Evolutionary conservation across 2,888 invertebrate species (phyloP), one percentile per base, ranked within the genome.

Genomic region (Conchocele bisecta): DNA sequence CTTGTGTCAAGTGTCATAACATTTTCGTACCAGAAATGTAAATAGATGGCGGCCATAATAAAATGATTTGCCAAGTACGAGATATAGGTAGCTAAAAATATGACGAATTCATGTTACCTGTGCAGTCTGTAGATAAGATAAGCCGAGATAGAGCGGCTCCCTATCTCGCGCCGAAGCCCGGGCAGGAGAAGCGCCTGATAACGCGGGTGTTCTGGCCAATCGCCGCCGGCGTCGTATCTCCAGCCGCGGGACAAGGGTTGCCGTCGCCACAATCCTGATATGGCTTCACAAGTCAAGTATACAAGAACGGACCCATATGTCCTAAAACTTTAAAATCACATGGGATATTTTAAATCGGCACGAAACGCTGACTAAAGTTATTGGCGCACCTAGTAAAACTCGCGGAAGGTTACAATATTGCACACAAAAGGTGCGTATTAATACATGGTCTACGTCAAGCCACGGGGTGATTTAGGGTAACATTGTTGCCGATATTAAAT

Each of bases 61-160:
- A 76, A 72, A 68, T n/a, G n/a, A n/a, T 51, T 28, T 48, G 7
- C 29, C 33, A 51, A 51, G 51, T 51, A 31, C 51, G 33, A 15
- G 7, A 51, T 31, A 57, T 65, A 68, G 59, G 66, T 57, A 72
- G 66, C 68, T 68, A 76, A 66, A 68, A 65, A 71, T 76, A 76
- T 72, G 65, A 76, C 72, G 76, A 71, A 76, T 72, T 66, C 69
- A 71, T 69, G 54, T 76, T 76, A 76, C 76, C 76, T 76, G 72
- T 58, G 44, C 68, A 58, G 59, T n/a, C 65, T 64, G 63, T 6
- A 35, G 76, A 76, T 76, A 76, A 76, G 76, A 76, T 76, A 76
- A 57, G 44, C 51, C 6, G 33, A 76, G 72, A 72, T 72, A 76
- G 56, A 58, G 58, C 53, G 44, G 33, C 60, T 35, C 42, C 57